Conservation (phyloP, 2,113 vertebrate genomes). For the Cinclus cinclus region DNA sequence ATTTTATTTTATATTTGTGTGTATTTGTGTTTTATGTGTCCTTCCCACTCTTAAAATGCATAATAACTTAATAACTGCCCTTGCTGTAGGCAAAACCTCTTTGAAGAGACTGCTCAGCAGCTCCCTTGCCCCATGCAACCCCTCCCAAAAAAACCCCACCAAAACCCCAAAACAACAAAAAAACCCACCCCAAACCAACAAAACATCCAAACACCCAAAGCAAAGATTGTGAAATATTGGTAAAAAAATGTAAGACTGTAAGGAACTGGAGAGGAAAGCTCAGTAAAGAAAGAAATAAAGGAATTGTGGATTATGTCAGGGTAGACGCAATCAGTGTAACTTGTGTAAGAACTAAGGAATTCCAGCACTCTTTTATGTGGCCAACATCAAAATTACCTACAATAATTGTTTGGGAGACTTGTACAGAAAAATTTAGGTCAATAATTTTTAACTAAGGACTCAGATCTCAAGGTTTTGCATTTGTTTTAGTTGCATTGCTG, state of each 20-base stretch:
- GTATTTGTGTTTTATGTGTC: not conserved
- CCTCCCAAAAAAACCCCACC: not conserved
- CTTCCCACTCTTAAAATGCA: not conserved
- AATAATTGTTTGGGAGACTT: not conserved
- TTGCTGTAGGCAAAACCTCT: not conserved
- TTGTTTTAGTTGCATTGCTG: not conserved
- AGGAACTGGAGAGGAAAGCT: not conserved
- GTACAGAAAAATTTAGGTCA: not conserved
- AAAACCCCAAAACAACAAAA: not conserved
- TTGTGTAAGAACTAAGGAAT: not conserved
- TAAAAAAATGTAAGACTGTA: not conserved
- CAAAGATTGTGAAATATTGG: not conserved
- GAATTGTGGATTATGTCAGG: not conserved
- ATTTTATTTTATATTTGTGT: not conserved
- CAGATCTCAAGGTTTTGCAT: not conserved
- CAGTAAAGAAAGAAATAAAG: not conserved
- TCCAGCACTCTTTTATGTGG: not conserved
- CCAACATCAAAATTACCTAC: not conserved
- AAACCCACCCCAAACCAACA: not conserved
- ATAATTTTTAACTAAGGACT: not conserved
- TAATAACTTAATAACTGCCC: not conserved
- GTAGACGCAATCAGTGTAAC: not conserved
- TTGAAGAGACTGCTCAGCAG: not conserved
- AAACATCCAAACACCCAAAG: not conserved
- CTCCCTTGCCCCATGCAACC: rapidly evolving